Evolutionary conservation across 2,113 vertebrate genomes (phyloP), one percentile per base, ranked within the genome.

Genomic region (Anarrhichthys ocellatus): DNA sequence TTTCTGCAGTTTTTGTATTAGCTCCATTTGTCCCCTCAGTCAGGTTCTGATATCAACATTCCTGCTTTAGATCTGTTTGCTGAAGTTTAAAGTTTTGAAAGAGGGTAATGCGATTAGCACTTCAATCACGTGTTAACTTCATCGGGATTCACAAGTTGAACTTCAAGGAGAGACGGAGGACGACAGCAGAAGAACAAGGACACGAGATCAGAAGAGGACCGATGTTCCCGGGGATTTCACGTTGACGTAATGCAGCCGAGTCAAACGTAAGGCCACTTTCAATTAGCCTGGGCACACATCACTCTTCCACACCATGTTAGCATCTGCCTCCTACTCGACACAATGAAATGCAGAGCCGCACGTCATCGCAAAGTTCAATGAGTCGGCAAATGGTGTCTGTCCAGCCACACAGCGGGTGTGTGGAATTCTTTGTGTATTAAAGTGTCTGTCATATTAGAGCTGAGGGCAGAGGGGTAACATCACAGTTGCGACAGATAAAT

Each of bases 181-280:
- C 62, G 20, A 61, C 79, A 22, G n/a, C 52, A 83, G 36, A 58
- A n/a, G 52, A 58, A 50, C 40, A 40, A 61, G 76, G 46, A 88
- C 80, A 67, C 18, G 3, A 54, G 79, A 79, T 78, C 64, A 58
- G 58, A 70, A 32, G 38, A 71, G 70, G 80, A 70, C 66, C 79
- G 80, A 69, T 80, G 82, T 88, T 89, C 82, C 40, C 63, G 3
- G 50, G 56, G 78, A 82, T 42, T 82, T 58, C 22, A 77, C 40
- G 29, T 75, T 91, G 88, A 89, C 46, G 72, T 78, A 80, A 80
- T 82, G 66, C 73, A 78, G 70, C 84, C 84, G 87, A 91, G 82
- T 87, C 79, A 89, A 90, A 80, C 88, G 84, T 67, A 44, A 84
- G 18, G 82, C 91, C 75, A 64, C 89, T 86, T 83, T 84, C 83